Evolutionary conservation across 2,797 vertebrate genomes (phyloP).

Genomic region (Lepidocolaptes lacrymiger): DNA sequence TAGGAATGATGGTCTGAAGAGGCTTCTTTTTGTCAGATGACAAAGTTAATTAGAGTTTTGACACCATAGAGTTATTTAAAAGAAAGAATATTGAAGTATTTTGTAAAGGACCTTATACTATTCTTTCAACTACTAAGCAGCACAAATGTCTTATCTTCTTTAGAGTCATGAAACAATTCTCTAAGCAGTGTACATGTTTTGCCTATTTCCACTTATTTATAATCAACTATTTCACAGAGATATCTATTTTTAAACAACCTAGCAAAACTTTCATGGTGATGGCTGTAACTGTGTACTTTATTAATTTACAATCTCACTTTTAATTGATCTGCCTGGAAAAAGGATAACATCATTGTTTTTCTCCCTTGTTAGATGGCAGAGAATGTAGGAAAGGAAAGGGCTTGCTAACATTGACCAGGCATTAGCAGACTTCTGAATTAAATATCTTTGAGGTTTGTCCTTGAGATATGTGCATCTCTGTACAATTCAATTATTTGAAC

Average conservation of each 20-base stretch:
- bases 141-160: neutral
- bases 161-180: neutral
- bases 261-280: neutral
- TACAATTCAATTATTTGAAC: constrained; percentile 56
- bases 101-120: neutral
- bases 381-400: constrained; percentile 13
- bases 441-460: constrained; percentile 26
- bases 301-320: constrained; percentile 51
- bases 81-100: neutral
- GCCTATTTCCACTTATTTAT: constrained; percentile 3
- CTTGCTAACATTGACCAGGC: constrained; percentile 46
- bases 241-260: constrained; percentile 21
- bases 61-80: neutral
- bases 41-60: neutral
- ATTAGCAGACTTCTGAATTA: constrained; percentile 61
- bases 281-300: neutral
- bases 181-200: neutral
- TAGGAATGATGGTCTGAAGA: neutral
- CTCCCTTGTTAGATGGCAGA: constrained; percentile 3
- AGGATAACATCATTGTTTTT: constrained; percentile 59
- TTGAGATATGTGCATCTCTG: neutral
- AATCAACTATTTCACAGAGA: neutral
- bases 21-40: neutral
- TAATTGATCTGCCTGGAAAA: constrained; percentile 32
- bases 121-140: neutral